Conservation (phyloP, 2,888 invertebrate genomes). For the Pseudeuparius sepicola region DNA sequence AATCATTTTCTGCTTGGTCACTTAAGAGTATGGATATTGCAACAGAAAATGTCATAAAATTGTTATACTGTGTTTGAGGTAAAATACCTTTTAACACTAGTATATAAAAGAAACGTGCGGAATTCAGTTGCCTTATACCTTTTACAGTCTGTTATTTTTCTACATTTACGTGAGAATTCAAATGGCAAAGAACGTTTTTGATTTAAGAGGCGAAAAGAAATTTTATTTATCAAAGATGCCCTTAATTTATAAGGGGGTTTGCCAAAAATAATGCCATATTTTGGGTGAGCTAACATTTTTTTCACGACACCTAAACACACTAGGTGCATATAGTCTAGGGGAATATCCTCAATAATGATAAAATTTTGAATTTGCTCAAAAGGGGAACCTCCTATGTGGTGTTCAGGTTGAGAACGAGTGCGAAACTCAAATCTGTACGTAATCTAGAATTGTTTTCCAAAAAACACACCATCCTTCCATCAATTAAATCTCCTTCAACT, state of each 20-base stretch:
- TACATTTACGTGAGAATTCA: constrained; percentile 16
- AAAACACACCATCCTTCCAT: constrained; percentile 14
- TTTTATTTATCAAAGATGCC: constrained; percentile 13
- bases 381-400: constrained; percentile 16
- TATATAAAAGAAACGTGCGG: constrained; percentile 17
- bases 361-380: constrained; percentile 17
- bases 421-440: constrained; percentile 15
- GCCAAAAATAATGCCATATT: constrained; percentile 17
- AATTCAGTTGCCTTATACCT: constrained; percentile 17
- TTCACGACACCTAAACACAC: constrained; percentile 18
- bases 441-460: constrained; percentile 8
- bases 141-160: too few relatives aligned
- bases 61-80: constrained; percentile 14
- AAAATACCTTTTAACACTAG: constrained; percentile 16
- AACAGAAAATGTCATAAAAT: constrained; percentile 16
- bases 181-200: constrained; percentile 11
- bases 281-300: constrained; percentile 15
- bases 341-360: constrained; percentile 17
- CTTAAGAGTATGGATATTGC: constrained; percentile 17
- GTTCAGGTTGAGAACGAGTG: constrained; percentile 14
- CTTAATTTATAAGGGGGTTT: constrained; percentile 17
- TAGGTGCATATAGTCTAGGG: constrained; percentile 18
- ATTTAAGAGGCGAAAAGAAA: constrained; percentile 12
- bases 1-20: constrained; percentile 10
- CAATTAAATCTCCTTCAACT: constrained; percentile 13